These are phyloP conservation scores for Sternarchorhynchus goeldii DNA, from an alignment of 2,797 vertebrate genomes.

Conservation along the genomic window DNA sequence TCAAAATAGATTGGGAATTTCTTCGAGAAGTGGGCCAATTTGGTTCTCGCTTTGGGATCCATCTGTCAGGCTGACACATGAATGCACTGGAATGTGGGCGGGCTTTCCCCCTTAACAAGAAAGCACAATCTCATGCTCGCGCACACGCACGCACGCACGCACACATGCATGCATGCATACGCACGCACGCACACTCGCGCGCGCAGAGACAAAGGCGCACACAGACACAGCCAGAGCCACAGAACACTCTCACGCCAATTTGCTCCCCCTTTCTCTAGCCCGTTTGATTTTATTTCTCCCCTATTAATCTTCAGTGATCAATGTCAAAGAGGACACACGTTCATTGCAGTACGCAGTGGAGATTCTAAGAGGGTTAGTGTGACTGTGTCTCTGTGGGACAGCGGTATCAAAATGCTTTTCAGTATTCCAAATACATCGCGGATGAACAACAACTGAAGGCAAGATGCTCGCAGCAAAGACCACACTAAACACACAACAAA, in stretches of 20 bases:
- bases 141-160: not conserved
- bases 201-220: not conserved
- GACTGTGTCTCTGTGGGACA: not conserved
- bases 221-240: no score
- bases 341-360: slow-evolving; percentile 9
- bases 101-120: slow-evolving; percentile 38
- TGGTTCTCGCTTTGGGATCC: slow-evolving; percentile 53
- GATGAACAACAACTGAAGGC: slow-evolving; percentile 11
- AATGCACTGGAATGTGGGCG: slow-evolving; percentile 52
- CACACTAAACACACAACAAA: slow-evolving; percentile 18
- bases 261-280: slow-evolving; percentile 4
- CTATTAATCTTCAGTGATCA: slow-evolving; percentile 41
- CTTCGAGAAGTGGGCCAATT: slow-evolving; percentile 69
- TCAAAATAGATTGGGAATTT: slow-evolving; percentile 67
- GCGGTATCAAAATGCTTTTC: not conserved
- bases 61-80: slow-evolving; percentile 63
- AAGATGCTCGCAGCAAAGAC: not conserved
- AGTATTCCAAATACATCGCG: slow-evolving; percentile 11
- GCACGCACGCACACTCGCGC: slow-evolving; percentile 24
- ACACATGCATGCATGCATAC: no score
- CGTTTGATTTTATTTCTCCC: slow-evolving; percentile 12
- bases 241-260: slow-evolving; percentile 9
- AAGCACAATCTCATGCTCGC: slow-evolving; percentile 4
- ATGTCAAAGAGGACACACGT: slow-evolving; percentile 23
- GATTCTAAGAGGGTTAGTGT: not conserved